Conservation (phyloP, 2,888 invertebrate genomes). For the Drosophila eohydei region DNA sequence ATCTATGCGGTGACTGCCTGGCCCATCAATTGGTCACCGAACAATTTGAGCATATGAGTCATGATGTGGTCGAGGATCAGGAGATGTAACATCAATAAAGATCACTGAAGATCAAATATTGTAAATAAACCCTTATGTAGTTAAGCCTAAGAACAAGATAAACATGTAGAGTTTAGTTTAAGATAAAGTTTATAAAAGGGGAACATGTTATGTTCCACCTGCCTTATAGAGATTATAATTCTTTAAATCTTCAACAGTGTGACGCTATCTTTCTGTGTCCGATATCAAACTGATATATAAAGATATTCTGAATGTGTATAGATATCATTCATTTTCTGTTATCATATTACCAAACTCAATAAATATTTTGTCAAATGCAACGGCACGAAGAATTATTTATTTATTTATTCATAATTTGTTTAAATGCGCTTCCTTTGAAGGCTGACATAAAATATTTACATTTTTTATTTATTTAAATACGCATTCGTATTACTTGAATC, state of each 20-base stretch:
- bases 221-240: too few relatives aligned
- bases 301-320: not conserved
- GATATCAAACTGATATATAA: not conserved
- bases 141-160: not conserved
- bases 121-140: constrained; percentile 5
- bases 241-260: not conserved
- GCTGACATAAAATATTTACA: constrained; percentile 45
- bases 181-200: not conserved
- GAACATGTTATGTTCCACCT: not conserved
- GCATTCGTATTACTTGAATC: constrained; percentile 12
- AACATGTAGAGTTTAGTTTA: not conserved
- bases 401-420: constrained; percentile 15
- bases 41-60: constrained; percentile 76
- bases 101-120: not conserved
- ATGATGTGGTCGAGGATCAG: constrained; percentile 74
- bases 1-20: constrained; percentile 89
- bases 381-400: constrained; percentile 18
- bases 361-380: constrained; percentile 3
- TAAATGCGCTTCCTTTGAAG: constrained; percentile 2
- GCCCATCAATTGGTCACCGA: constrained; percentile 85
- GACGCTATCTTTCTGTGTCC: not conserved
- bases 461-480: constrained; percentile 16
- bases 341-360: not conserved
- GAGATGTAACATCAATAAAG: constrained; percentile 34
- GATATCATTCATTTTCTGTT: not conserved